Percentiles rank a stretch among this genome's conserved stretches.
Evolutionary conservation across 1,140 invertebrate species (phyloP).

Genomic region (Caenorhabditis latens): DNA sequence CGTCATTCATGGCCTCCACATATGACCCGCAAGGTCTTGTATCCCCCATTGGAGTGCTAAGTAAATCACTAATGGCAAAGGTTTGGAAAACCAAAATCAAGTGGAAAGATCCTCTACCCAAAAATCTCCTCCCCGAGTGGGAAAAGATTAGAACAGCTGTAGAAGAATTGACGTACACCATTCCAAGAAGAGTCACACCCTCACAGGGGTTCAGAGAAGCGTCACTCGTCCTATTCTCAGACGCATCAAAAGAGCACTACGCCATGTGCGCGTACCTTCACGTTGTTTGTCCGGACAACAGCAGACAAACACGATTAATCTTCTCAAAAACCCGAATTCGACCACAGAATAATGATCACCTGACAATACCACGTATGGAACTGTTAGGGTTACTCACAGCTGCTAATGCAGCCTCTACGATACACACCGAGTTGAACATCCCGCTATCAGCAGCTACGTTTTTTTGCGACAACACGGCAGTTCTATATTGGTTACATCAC

Average conservation of each 20-base stretch:
- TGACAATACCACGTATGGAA: background rate
- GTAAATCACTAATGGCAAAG: background rate
- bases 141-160: background rate
- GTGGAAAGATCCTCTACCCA: background rate
- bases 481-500: background rate
- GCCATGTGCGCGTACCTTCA: background rate
- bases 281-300: background rate
- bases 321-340: background rate
- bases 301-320: background rate
- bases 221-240: background rate
- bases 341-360: background rate
- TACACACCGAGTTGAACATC: background rate
- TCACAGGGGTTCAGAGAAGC: background rate
- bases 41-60: background rate
- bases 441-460: background rate
- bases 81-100: background rate
- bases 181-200: background rate
- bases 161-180: background rate
- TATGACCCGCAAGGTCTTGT: background rate
- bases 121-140: background rate
- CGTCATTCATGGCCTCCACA: background rate
- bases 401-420: background rate
- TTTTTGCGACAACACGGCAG: background rate
- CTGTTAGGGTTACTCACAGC: background rate
- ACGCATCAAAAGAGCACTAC: background rate